Evolutionary conservation across 2,113 vertebrate species (phyloP), one percentile per base, ranked within the genome.

Genomic region (Acinonyx jubatus): DNA sequence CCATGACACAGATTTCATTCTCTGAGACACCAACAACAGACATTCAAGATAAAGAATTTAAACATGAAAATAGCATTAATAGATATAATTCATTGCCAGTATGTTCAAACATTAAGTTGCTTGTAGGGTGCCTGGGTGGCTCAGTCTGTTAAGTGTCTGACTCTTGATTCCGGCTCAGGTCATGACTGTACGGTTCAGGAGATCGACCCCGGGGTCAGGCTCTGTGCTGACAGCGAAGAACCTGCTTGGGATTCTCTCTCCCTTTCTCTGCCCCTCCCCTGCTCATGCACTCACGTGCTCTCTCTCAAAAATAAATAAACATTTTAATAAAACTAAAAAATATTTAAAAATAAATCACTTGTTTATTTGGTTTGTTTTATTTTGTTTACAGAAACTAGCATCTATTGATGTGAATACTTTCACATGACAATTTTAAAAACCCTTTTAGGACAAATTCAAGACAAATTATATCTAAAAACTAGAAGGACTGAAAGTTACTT

Each of bases 301-400:
- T 57, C 57, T 61, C 57, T 61, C 57, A 61, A 61, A 61, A 61
- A 61, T 61, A 61, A 61, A 57, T 57, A 57, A 57, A 23, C 23
- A 61, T 61, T 19, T 23, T 61, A 61, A 61, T 61, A 61, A 61
- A 61, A 23, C 23, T 25, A 8, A 61, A 61, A 61, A 61, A 61
- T 23, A 61, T 61, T 23, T 9, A 25, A 57, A 61, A 61, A 61
- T 61, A 61, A 61, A 61, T 61, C 57, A 61, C 57, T 61, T 57
- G 13, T 79, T 91, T 57, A 65, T 73, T 78, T 73, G 11, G 13
- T 45, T 93, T 31, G 10, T n/a, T 87, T 92, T 69, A 87, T 57
- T 92, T 81, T 94, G 29, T 91, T 94, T 85, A 87, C 8, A 66
- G 15, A 93, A 86, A 76, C 14, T 81, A 90, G 52, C 57, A 63